Evolutionary conservation across 2,797 vertebrate genomes (phyloP), one percentile per base, ranked within the genome.

Genomic region (Onychomys arenicola): DNA sequence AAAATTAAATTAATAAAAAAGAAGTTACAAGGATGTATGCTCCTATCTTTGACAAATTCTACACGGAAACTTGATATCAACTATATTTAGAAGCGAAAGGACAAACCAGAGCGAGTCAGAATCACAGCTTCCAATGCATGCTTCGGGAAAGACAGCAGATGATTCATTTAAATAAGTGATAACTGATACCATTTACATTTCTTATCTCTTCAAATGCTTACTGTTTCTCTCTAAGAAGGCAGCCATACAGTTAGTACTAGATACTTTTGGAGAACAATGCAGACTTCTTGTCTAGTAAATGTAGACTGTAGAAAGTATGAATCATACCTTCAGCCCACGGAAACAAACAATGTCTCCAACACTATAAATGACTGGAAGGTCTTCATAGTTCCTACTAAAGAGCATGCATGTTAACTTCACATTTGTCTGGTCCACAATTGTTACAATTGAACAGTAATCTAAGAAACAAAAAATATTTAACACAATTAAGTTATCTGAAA

Each of bases 401-500:
- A 99, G 98, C 75, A 97, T 98, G 97, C 99, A 99, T 0, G 97
- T 95, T 83, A 99, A 98, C 97, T 98, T 99, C 49, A 96, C 97
- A 92, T 99, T 98, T 76, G 99, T 99, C 96, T 99, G 99, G 97
- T 99, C 99, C 55, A 99, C 99, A 81, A 99, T 99, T 96, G 99
- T 99, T 97, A 99, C 98, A 89, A 98, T 98, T 27, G 99, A 99
- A 95, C 99, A 99, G 97, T 98, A 99, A 98, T 99, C 99, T 99
- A 98, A 25, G 97, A 98, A 97, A 98, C 55, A 98, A 96, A 82
- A 98, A 98, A 84, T 27, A 89, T 37, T 78, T 92, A 67, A 93
- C 13, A 37, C 82, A 75, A 40, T 92, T 93, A 95, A 71, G 23
- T 6, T 52, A 87, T 71, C 85, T 94, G 29, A 95, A 94, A 92